Percentiles rank a stretch among this genome's conserved stretches.
Conservation (phyloP, 2,113 vertebrate species). For the Hemiprocne comata region DNA sequence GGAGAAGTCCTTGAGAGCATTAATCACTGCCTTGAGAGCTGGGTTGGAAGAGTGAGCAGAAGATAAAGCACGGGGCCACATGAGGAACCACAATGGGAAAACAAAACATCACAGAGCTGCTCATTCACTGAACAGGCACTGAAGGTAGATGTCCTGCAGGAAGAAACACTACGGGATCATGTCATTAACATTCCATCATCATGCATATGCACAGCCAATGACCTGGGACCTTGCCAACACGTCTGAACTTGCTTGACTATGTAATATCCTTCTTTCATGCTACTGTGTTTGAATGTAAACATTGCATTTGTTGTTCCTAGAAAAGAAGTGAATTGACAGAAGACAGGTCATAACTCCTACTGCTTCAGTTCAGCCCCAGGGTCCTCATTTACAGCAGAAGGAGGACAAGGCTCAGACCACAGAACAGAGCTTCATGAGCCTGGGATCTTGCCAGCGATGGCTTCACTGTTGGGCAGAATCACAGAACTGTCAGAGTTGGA, state of each 20-base stretch:
- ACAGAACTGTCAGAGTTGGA: no score
- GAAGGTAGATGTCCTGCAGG: not conserved
- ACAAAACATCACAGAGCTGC: not conserved
- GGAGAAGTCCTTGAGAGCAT: constrained; percentile 59
- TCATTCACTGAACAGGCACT: fast-evolving
- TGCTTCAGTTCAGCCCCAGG: not conserved
- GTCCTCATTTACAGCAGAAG: not conserved
- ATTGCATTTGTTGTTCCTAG: not conserved
- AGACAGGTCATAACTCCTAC: not conserved
- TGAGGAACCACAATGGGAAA: not conserved
- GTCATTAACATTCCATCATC: not conserved
- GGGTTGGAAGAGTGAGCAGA: not conserved
- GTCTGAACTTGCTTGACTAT: not conserved
- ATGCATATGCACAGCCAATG: not conserved
- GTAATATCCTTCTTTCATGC: not conserved
- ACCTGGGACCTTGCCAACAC: not conserved
- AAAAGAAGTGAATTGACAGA: not conserved
- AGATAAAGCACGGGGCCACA: not conserved
- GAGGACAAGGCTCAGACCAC: not conserved
- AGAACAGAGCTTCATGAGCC: not conserved
- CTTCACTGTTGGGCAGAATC: not conserved
- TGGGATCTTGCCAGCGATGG: not conserved
- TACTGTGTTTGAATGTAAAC: not conserved
- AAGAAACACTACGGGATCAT: not conserved
- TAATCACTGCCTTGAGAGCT: constrained; percentile 52